Percentiles rank a stretch among this genome's conserved stretches.
phyloP scores from a whole-genome alignment of 2,888 invertebrate genomes.

The Hemithea aestivaria region DNA sequence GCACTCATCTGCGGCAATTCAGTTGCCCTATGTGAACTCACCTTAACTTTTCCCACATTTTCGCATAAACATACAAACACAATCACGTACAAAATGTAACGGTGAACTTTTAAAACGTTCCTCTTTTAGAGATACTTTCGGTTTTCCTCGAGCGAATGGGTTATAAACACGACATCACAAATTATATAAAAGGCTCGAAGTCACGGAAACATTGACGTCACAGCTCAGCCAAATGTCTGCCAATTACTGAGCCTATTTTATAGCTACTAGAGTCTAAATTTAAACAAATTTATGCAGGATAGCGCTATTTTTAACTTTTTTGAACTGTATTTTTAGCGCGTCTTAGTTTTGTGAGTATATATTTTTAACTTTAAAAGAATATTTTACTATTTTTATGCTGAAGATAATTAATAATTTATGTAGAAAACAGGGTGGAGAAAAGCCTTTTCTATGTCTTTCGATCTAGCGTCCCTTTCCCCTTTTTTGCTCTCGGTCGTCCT shows the following conservation, averaged over 20 bases:
- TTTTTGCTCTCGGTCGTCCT: too few species aligned
- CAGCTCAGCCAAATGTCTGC: conserved; percentile 24
- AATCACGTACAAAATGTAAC: too few species aligned
- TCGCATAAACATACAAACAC: too few species aligned
- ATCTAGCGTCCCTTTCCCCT: too few species aligned
- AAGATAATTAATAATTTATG: too few species aligned
- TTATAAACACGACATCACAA: conserved; percentile 19
- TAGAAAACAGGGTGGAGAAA: too few species aligned
- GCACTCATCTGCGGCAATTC: too few species aligned
- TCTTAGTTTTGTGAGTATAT: too few species aligned
- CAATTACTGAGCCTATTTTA: conserved; percentile 21
- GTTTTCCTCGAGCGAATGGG: conserved; percentile 26
- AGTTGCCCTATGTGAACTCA: too few species aligned
- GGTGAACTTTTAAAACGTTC: not conserved
- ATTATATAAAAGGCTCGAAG: conserved; percentile 11
- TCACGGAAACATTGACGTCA: conserved; percentile 52
- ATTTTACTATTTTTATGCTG: too few species aligned
- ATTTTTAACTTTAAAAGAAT: conserved; percentile 9
- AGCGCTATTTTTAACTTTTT: conserved; percentile 11
- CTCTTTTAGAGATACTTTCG: conserved; percentile 27
- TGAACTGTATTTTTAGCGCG: conserved; percentile 7
- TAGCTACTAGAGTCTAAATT: conserved; percentile 22
- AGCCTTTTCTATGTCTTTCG: too few species aligned
- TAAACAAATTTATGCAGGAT: conserved; percentile 3
- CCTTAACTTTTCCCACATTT: too few species aligned